Conservation (phyloP, 2,888 invertebrate species). For the Lycia hirtaria region DNA sequence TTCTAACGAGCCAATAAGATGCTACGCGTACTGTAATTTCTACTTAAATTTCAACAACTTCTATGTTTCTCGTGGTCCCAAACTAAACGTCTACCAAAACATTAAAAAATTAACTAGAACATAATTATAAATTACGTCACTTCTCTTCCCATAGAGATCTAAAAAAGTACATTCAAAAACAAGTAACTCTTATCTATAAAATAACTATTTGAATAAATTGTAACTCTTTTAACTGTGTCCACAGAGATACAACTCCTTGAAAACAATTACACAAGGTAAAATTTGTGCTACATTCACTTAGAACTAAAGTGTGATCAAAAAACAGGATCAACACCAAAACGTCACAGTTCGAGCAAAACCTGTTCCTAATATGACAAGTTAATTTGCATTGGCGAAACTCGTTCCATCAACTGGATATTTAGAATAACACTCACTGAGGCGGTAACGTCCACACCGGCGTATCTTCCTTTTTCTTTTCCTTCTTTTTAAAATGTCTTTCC, state of each 20-base stretch:
- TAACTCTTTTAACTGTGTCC: no score
- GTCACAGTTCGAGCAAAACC: conserved; percentile 14
- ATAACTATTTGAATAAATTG: conserved; percentile 33
- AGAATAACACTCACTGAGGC: conserved; percentile 59
- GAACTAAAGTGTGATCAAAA: conserved; percentile 9
- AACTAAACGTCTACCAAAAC: conserved; percentile 1
- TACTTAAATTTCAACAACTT: background rate
- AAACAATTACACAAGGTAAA: conserved; percentile 33
- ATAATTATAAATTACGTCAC: conserved; percentile 33
- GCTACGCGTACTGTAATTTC: no score
- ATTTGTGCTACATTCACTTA: conserved; percentile 41
- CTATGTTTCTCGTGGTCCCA: background rate
- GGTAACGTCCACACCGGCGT: conserved; percentile 75
- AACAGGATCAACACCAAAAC: conserved; percentile 8
- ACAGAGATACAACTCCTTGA: no score
- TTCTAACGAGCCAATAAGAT: no score
- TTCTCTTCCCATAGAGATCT: conserved; percentile 21
- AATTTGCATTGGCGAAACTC: conserved; percentile 22
- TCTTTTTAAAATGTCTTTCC: conserved; percentile 73
- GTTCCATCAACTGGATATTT: conserved; percentile 6
- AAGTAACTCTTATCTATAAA: conserved; percentile 29
- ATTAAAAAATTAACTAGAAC: background rate
- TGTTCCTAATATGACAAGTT: conserved; percentile 13
- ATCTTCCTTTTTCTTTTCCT: conserved; percentile 73
- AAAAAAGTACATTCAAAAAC: conserved; percentile 21